Conservation (phyloP, 2,113 vertebrate species). For the Mesocricetus auratus region DNA sequence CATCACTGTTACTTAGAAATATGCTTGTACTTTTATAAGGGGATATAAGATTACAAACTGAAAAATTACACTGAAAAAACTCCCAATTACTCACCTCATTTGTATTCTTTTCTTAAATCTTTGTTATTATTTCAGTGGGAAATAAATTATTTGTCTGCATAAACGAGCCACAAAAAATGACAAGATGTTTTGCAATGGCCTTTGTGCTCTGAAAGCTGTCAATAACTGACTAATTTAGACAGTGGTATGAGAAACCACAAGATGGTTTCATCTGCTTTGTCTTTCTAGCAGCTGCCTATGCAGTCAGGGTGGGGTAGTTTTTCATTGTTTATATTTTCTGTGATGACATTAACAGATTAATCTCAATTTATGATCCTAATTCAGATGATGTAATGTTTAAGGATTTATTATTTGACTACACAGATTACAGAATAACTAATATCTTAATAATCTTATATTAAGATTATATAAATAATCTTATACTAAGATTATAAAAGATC, state of each 20-base stretch:
- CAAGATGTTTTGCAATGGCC: conserved; percentile 34
- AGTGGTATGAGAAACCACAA: conserved; percentile 2
- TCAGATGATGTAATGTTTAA: conserved; percentile 64
- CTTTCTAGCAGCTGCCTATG: background rate
- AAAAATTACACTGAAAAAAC: background rate
- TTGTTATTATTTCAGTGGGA: conserved; percentile 50
- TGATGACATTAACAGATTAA: background rate
- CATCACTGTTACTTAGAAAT: conserved; percentile 15
- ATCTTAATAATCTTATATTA: background rate
- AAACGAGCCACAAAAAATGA: conserved; percentile 3
- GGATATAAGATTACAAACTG: background rate
- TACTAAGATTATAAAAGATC: background rate
- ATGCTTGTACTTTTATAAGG: background rate
- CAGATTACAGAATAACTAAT: background rate
- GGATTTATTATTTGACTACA: conserved; percentile 32
- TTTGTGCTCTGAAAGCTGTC: conserved; percentile 55
- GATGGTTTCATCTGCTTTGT: conserved; percentile 26
- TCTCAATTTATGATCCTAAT: conserved; percentile 22
- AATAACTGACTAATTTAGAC: conserved; percentile 53
- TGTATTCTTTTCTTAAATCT: background rate
- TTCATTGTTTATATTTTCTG: background rate
- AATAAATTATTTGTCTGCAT: conserved; percentile 59
- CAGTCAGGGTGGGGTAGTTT: conserved; percentile 8
- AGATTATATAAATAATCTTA: background rate
- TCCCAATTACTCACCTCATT: background rate